Evolutionary conservation across 1,140 invertebrate genomes (phyloP).

Genomic region (Orussus abietinus): DNA sequence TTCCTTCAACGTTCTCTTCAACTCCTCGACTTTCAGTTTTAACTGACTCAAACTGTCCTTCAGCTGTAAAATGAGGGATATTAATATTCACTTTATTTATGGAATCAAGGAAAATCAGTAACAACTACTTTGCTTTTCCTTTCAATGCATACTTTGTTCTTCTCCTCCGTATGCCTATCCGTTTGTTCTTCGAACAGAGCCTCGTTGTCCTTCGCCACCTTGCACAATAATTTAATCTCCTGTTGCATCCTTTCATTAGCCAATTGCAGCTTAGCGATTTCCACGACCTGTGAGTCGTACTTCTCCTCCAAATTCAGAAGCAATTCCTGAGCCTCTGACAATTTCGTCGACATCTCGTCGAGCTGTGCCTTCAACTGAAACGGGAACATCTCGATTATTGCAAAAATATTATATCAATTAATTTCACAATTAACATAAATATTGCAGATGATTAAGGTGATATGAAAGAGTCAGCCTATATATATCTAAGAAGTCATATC

Average conservation of each 20-base stretch:
- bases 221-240: conserved; percentile 26
- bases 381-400: too few species aligned
- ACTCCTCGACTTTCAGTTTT: conserved; percentile 21
- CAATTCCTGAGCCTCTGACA: conserved; percentile 29
- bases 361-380: conserved; percentile 34
- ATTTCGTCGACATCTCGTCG: conserved; percentile 33
- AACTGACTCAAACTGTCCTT: conserved; percentile 33
- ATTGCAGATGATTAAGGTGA: too few species aligned
- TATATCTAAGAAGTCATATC: too few species aligned
- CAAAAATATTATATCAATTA: too few species aligned
- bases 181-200: conserved; percentile 17
- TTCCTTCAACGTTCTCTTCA: conserved; percentile 31
- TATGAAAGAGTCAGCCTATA: too few species aligned
- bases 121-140: too few species aligned
- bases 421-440: too few species aligned
- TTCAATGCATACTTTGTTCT: too few species aligned
- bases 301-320: conserved; percentile 38
- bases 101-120: too few species aligned
- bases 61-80: too few species aligned
- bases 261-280: conserved; percentile 34
- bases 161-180: too few species aligned
- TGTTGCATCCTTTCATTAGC: conserved; percentile 30
- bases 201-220: conserved; percentile 18
- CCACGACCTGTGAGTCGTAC: conserved; percentile 31
- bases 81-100: too few species aligned